Evolutionary conservation across 2,797 vertebrate species (phyloP), one percentile per base, ranked within the genome.

Genomic region (Chaetodon trifasciatus): DNA sequence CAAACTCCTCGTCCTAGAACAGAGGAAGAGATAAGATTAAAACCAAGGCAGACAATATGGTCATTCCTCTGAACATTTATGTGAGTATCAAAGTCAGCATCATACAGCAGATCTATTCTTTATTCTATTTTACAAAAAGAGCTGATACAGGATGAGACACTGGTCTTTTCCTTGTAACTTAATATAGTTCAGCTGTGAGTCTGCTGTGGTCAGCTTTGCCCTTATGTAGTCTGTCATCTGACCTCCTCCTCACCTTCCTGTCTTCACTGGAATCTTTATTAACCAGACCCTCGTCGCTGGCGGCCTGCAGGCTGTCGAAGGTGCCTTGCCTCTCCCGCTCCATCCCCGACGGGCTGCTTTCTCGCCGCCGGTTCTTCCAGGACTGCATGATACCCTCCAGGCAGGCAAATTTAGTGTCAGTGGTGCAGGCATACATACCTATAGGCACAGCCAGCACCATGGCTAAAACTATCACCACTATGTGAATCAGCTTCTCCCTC

Each of bases 401-500:
- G 81, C 96, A 97, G 79, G 92, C 83, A 0, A 96, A 94, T 37
- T 89, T 93, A 1, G 93, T 95, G 87, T 97, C 96, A 0, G 96
- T 95, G 8, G 96, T 97, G 83, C 97, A 98, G 46, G 96, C 96
- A 0, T 96, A 98, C 96, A 96, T 96, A 3, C 97, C 97, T 0
- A 96, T 95, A 0, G 97, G 97, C 74, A 98, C 96, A 0, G 96
- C 96, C 65, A 99, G 89, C 64, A 98, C 96, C 96, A 97, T 97
- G 42, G 95, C 96, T 1, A 97, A 96, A 70, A 98, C 95, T 32
- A 99, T 96, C 69, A 98, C 96, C 2, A 97, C 84, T 17, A 97
- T 94, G 49, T 99, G 97, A 81, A 98, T 97, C 40, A 98, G 95
- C 86, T 95, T 97, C 90, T 97, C 96, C 0, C 96, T 94, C 87